A percentile compares a stretch with the other conserved stretches of the same genome.
These are phyloP conservation scores for Catharus ustulatus DNA, from an alignment of 2,797 vertebrate species.

Conservation along the genomic window DNA sequence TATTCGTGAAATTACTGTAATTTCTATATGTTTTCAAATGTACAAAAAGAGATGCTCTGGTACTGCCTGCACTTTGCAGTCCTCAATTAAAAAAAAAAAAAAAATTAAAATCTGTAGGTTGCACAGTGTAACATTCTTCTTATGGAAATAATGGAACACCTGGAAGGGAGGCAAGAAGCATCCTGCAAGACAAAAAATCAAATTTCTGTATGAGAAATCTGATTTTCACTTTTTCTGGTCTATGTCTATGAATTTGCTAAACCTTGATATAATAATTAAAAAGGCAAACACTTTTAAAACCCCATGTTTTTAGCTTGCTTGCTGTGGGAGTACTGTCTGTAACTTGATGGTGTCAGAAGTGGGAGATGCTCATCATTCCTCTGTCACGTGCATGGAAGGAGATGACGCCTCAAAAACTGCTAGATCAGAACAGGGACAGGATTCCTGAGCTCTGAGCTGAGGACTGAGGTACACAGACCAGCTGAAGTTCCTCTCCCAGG, in stretches of 20 bases:
- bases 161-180: not conserved
- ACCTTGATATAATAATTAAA: not conserved
- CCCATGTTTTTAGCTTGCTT: not conserved
- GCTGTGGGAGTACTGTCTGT: not conserved
- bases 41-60: not conserved
- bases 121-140: not conserved
- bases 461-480: fast-evolving
- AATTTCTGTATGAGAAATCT: not conserved
- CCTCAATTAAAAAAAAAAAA: not conserved
- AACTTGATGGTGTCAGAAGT: not conserved
- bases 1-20: no score
- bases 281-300: not conserved
- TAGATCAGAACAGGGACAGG: no score
- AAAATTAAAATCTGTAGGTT: not conserved
- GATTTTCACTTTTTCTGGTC: not conserved
- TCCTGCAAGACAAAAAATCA: not conserved
- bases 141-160: not conserved
- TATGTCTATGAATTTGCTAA: not conserved
- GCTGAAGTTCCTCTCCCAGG: not conserved
- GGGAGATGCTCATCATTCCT: not conserved
- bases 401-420: not conserved
- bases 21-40: not conserved
- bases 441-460: not conserved
- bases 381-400: not conserved
- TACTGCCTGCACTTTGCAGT: not conserved